Evolutionary conservation across 2,797 vertebrate genomes (phyloP), one percentile per base, ranked within the genome.

Genomic region (Artibeus lituratus): DNA sequence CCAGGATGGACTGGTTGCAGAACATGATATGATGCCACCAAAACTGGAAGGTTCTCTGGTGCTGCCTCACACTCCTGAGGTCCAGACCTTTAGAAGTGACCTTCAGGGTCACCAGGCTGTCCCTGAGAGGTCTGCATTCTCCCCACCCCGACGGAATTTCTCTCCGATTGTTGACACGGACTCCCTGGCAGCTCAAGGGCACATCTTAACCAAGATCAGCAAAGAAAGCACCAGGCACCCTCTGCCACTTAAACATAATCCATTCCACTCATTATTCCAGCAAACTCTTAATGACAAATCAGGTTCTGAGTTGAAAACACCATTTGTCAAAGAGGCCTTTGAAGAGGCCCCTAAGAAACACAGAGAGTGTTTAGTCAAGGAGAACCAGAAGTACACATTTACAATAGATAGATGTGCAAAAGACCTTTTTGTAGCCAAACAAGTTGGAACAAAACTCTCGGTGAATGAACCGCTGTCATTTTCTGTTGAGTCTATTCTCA

Each of bases 401-500:
- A 97, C 98, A 93, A 96, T 98, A 47, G 99, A 99, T 88, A 99
- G 99, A 96, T 99, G 98, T 1, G 94, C 98, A 49, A 99, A 99
- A 98, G 99, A 99, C 98, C 98, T 98, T 91, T 97, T 98, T 22
- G 98, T 98, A 84, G 98, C 98, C 77, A 99, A 99, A 97, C 98
- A 99, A 42, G 96, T 98, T 85, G 98, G 99, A 96, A 98, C 98
- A 96, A 99, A 99, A 98, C 98, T 99, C 97, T 97, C 98, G 0
- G 59, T 99, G 78, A 95, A 98, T 14, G 99, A 99, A 94, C 98
- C 99, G 0, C 97, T 99, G 97, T 99, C 99, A 1, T 99, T 99
- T 98, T 99, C 99, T 0, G 99, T 99, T 96, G 99, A 99, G 95
- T 99, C 99, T 97, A 99, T 99, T 95, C 99, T 99, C 96, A 99